Percentiles rank a stretch among this genome's conserved stretches.
These are phyloP conservation scores for Antheraea yamamai DNA, from an alignment of 2,888 invertebrate species.

Conservation along the genomic window DNA sequence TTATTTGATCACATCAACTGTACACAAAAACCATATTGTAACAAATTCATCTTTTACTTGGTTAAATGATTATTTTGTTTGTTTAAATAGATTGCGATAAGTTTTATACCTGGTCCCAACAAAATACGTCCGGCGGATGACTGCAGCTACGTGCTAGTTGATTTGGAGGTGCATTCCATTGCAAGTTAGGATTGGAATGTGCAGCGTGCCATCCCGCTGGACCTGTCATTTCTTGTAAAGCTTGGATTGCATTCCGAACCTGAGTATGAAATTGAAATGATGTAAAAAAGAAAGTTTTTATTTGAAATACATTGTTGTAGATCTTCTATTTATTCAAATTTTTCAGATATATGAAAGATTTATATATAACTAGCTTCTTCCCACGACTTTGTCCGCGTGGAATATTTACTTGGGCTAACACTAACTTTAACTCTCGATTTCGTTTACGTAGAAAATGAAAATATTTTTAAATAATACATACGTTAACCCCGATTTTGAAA, in stretches of 20 bases:
- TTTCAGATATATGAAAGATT: no score
- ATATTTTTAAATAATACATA: no score
- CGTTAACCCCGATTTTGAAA: no score
- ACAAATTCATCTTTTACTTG: background rate
- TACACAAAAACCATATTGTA: background rate
- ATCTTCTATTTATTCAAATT: no score
- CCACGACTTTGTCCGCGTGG: no score
- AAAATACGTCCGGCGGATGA: slow-evolving; percentile 92
- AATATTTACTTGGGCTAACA: no score
- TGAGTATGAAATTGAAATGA: slow-evolving; percentile 44
- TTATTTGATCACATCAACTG: background rate
- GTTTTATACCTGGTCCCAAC: slow-evolving; percentile 84
- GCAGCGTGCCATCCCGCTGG: slow-evolving; percentile 86
- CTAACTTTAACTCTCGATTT: no score
- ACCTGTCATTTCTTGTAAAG: slow-evolving; percentile 90
- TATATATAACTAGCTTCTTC: no score
- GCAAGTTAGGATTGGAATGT: slow-evolving; percentile 91
- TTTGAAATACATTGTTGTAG: background rate
- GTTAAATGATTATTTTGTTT: background rate
- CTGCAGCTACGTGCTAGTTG: slow-evolving; percentile 89
- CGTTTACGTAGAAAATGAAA: no score
- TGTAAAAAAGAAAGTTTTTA: background rate
- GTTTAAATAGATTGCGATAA: background rate
- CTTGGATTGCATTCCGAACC: slow-evolving; percentile 92
- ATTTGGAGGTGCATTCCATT: slow-evolving; percentile 79